Evolutionary conservation across 2,113 vertebrate genomes (phyloP), one percentile per base, ranked within the genome.

Genomic region (Coregonus clupeaformis): DNA sequence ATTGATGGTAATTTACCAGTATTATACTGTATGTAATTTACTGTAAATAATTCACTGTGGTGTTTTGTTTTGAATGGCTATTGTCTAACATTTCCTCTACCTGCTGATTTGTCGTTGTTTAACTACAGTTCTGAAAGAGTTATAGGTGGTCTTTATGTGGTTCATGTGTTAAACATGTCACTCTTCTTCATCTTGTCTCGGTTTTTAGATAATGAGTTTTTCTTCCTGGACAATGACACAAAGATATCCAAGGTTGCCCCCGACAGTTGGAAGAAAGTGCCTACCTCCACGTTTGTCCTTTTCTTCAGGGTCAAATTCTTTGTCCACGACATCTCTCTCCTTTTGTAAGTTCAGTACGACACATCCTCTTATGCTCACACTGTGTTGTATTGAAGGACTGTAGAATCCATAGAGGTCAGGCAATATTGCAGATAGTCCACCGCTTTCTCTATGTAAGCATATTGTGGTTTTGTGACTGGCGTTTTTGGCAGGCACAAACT

Each of bases 231-330:
- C 80, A 92, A 91, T 11, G 94, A 97, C 4, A 94, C 92, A 20
- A 95, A 94, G 79, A 90, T 97, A 75, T 94, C 93, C 80, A 96
- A 96, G 93, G 90, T 95, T 47, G 94, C 95, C 25, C 95, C 95
- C 47, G 93, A 94, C 76, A 92, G 89, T 72, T 97, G 96, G 96
- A 95, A 93, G 84, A 96, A 95, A 93, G 91, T 90, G 22, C 87
- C 94, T 69, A 86, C 86, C 1, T 82, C 93, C 62, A 90, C 91
- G 55, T 95, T 97, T 78, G 92, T 91, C 0, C 94, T 98, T 78
- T 95, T 94, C 79, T 89, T 98, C 72, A 91, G 95, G 76, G 91
- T 98, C 80, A 97, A 95, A 89, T 97, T 95, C 82, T 98, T 96
- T 72, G 91, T 95, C 75, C 92, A 72, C 16, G 92, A 96, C 77